These are phyloP conservation scores for Tetraneura akinire DNA, from an alignment of 1,140 invertebrate genomes.

Conservation along the genomic window DNA sequence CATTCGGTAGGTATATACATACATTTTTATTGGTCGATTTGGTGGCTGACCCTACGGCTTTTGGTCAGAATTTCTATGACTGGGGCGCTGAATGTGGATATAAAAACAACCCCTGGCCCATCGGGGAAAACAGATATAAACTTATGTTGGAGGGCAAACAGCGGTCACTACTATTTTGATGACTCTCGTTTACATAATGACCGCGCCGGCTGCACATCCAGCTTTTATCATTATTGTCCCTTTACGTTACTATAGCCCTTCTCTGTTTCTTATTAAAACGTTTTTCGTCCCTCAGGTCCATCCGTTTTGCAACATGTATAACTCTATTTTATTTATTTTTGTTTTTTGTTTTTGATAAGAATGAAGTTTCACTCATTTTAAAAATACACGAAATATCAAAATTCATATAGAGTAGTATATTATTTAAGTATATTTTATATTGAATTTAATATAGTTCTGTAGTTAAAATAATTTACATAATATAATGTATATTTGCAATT, in stretches of 20 bases:
- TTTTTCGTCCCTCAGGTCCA: conserved; percentile 18
- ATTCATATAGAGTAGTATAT: too few relatives aligned
- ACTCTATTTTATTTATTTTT: conserved; percentile 9
- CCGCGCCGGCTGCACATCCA: conserved; percentile 36
- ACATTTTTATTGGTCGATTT: conserved; percentile 49
- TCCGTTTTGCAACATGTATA: not conserved
- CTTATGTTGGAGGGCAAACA: not conserved
- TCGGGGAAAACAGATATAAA: conserved; percentile 46
- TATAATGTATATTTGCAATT: too few relatives aligned
- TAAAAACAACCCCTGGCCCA: conserved; percentile 30
- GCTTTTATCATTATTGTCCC: conserved; percentile 48
- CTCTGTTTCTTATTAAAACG: conserved; percentile 45
- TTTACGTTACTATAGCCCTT: not conserved
- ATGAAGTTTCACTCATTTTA: not conserved
- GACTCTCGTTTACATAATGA: conserved; percentile 51
- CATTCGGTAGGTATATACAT: not conserved
- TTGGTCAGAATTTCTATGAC: conserved; percentile 15
- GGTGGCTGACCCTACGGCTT: conserved; percentile 31
- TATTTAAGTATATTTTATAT: too few relatives aligned
- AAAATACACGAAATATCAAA: too few relatives aligned
- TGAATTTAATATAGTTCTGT: too few relatives aligned
- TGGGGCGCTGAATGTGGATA: conserved; percentile 4
- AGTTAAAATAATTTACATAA: too few relatives aligned
- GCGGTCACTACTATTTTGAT: conserved; percentile 47
- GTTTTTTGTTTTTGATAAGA: conserved; percentile 18